Percentiles rank a stretch among this genome's conserved stretches.
Evolutionary conservation across 2,113 vertebrate genomes (phyloP).

Genomic region (Myiozetetes cayanensis): DNA sequence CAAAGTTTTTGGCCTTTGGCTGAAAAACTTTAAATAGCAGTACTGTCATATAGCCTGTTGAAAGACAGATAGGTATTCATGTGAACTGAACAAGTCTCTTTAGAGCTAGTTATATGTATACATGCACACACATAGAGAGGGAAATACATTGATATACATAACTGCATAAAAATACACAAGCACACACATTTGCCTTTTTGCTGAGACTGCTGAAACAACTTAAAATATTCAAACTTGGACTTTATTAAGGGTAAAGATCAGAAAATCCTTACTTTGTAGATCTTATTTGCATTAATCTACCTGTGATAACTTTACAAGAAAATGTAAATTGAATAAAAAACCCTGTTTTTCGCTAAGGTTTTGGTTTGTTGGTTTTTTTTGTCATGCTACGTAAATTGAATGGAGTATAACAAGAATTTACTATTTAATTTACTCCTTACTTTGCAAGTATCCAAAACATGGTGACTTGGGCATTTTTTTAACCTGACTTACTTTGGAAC

Average conservation of each 20-base stretch:
- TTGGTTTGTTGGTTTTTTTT: background rate
- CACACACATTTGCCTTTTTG: background rate
- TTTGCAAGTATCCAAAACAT: background rate
- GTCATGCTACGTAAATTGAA: background rate
- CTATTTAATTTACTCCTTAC: background rate
- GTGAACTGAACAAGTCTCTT: background rate
- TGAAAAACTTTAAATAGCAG: conserved; percentile 25
- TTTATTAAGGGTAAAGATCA: background rate
- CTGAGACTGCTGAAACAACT: background rate
- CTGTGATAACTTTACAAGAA: background rate
- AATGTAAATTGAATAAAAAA: background rate
- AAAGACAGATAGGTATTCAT: background rate
- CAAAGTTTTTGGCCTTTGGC: conserved; percentile 36
- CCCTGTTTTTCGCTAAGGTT: accelerated
- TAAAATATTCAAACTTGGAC: background rate
- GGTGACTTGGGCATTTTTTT: background rate
- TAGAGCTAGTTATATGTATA: background rate
- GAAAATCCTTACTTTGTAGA: background rate
- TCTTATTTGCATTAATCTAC: background rate
- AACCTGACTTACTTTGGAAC: background rate
- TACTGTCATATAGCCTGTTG: background rate
- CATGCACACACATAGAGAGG: background rate
- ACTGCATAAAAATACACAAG: background rate
- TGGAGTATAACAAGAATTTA: background rate
- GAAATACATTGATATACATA: background rate